Conservation (phyloP, 2,797 vertebrate genomes). For the Micropoecilia bifurca region DNA sequence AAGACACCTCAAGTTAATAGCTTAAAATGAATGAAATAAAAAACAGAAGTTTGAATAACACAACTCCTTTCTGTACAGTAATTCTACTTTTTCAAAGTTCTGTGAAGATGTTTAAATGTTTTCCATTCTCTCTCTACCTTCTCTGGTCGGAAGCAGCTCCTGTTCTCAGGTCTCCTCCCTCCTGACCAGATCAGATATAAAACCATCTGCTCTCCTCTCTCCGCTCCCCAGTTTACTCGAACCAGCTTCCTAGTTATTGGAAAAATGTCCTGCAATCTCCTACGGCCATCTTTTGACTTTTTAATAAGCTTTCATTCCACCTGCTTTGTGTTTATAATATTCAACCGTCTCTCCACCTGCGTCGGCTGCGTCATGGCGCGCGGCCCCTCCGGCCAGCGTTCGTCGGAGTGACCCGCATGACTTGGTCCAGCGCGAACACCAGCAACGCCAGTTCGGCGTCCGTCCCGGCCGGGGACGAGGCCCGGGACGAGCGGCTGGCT, state of each 20-base stretch:
- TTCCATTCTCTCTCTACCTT: not conserved
- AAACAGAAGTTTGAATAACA: not conserved
- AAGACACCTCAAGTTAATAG: not conserved
- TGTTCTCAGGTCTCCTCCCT: slow-evolving; percentile 63
- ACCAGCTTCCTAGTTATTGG: slow-evolving; percentile 20
- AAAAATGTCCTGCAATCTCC: not conserved
- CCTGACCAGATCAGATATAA: slow-evolving; percentile 42
- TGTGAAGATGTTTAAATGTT: slow-evolving; percentile 3
- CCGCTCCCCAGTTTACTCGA: not conserved
- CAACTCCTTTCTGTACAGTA: slow-evolving; percentile 7
- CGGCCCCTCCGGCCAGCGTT: accelerated
- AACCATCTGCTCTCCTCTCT: slow-evolving; percentile 17
- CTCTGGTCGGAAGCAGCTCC: not conserved
- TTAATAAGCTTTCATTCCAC: not conserved
- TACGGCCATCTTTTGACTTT: not conserved
- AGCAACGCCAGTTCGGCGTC: slow-evolving; percentile 58
- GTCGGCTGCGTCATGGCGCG: not conserved
- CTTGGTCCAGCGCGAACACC: slow-evolving; percentile 50
- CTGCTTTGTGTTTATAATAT: not conserved
- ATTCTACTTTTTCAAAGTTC: not conserved
- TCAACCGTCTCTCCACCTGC: not conserved
- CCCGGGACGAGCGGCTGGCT: slow-evolving; percentile 73
- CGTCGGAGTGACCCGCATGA: slow-evolving; percentile 38
- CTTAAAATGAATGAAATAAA: not conserved
- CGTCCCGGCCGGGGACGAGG: slow-evolving; percentile 22